Percentiles rank a stretch among this genome's conserved stretches.
Conservation (phyloP, 2,888 invertebrate species). For the Agrochola litura region DNA sequence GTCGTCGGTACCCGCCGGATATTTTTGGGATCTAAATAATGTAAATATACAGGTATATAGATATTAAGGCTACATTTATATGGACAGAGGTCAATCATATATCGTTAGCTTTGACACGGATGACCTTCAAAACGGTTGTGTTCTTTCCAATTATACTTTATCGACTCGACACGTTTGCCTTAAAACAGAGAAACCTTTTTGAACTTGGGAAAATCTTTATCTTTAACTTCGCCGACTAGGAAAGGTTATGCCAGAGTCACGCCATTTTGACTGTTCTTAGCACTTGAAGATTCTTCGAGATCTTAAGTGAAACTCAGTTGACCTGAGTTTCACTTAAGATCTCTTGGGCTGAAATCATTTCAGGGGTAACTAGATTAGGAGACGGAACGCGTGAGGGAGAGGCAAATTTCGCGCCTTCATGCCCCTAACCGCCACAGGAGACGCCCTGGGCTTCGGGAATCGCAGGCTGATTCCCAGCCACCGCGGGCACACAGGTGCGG, state of each 20-base stretch:
- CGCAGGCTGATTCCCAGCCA: too few species aligned
- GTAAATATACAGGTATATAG: conserved; percentile 24
- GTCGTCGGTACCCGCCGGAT: conserved; percentile 37
- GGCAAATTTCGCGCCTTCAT: too few species aligned
- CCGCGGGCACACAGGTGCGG: too few species aligned
- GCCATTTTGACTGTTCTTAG: too few species aligned
- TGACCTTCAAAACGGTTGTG: background rate
- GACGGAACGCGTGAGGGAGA: too few species aligned
- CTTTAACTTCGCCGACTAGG: background rate
- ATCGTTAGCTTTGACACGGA: background rate
- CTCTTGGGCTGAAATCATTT: background rate
- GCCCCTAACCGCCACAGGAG: too few species aligned
- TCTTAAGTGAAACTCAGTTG: background rate
- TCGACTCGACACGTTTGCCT: background rate
- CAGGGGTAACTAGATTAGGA: background rate
- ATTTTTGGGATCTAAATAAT: conserved; percentile 63
- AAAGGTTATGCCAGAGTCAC: too few species aligned
- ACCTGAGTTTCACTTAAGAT: too few species aligned
- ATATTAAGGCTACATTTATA: background rate
- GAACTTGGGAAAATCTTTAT: background rate
- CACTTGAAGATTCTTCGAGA: background rate
- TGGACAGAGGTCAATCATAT: background rate
- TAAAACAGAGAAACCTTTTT: background rate
- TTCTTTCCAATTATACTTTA: background rate
- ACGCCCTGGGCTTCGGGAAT: too few species aligned